Evolutionary conservation across 2,888 invertebrate genomes (phyloP), one percentile per base, ranked within the genome.

Genomic region (Pseudococcus viburni): DNA sequence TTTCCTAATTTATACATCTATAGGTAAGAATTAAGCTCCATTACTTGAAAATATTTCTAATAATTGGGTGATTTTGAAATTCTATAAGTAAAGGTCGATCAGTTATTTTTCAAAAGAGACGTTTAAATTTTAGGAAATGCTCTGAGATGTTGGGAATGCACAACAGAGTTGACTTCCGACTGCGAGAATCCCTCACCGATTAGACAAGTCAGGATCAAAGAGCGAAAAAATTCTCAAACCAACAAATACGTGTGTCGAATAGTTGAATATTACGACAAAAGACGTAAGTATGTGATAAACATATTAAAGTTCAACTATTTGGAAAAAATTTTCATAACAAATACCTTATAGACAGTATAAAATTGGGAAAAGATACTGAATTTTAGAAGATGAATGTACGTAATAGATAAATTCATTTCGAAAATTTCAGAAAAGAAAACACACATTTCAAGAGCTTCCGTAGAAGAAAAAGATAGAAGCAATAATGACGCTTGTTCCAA

Each of bases 401-500:
- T n/a, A n/a, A n/a, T n/a, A n/a, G n/a, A n/a, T n/a, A n/a, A n/a
- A 33, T 33, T 33, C 3, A 33, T 33, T 33, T 33, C 1, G 3
- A 33, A 33, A 12, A 33, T 73, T 73, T 26, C 15, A 73, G 68
- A 33, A 33, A 73, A 26, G n/a, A 73, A 33, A 26, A 73, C 68
- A 15, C 6, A 12, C 33, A 73, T 33, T 26, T 9, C 33, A 15
- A 26, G 68, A 11, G 0, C 26, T 26, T 73, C 12, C 7, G 68
- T 73, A 26, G 68, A 73, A 33, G 68, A 73, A 33, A 73, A 73
- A 26, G 68, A 73, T 33, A 33, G 68, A 73, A 73, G 68, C 12
- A 73, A 73, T 33, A 73, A 73, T 33, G 68, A 73, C 0, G 68
- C 68, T 15, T 73, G 68, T 33, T 73, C 68, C 12, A 73, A 73